phyloP scores from a whole-genome alignment of 2,797 vertebrate genomes.

The Amblyopsis hoosieri region DNA sequence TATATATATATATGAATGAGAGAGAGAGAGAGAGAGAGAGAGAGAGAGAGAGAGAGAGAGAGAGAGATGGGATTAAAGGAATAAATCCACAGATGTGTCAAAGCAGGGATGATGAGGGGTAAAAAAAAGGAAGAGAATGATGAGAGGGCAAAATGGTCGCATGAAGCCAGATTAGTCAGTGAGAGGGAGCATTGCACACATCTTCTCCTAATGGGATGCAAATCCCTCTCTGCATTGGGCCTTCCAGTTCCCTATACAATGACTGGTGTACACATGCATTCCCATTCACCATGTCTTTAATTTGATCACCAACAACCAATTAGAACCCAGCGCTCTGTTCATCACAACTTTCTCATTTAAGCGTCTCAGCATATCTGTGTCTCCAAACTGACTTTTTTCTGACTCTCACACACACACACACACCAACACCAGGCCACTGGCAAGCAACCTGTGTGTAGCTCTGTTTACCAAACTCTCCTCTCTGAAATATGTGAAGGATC shows the following conservation, averaged over 20 bases:
- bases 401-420: conserved; percentile 2
- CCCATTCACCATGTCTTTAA: conserved; percentile 4
- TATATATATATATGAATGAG: background rate
- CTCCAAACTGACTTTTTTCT: background rate
- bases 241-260: background rate
- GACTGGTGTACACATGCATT: conserved; percentile 2
- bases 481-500: conserved; percentile 4
- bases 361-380: background rate
- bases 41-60: conserved; percentile 30
- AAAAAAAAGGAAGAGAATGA: conserved; percentile 22
- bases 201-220: conserved; percentile 41
- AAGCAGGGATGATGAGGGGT: background rate
- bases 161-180: conserved; percentile 31
- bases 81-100: background rate
- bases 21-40: conserved; percentile 28
- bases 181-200: conserved; percentile 29
- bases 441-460: background rate
- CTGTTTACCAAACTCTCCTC: background rate
- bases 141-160: conserved; percentile 19
- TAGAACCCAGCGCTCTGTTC: background rate
- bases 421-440: background rate
- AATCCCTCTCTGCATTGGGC: conserved; percentile 25
- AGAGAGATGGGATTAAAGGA: conserved; percentile 8
- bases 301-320: conserved; percentile 4
- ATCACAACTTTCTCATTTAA: background rate